Percentiles rank a stretch among this genome's conserved stretches.
Evolutionary conservation across 23 tunicate genomes (phyloP).

Genomic region (Ciona savignyi): DNA sequence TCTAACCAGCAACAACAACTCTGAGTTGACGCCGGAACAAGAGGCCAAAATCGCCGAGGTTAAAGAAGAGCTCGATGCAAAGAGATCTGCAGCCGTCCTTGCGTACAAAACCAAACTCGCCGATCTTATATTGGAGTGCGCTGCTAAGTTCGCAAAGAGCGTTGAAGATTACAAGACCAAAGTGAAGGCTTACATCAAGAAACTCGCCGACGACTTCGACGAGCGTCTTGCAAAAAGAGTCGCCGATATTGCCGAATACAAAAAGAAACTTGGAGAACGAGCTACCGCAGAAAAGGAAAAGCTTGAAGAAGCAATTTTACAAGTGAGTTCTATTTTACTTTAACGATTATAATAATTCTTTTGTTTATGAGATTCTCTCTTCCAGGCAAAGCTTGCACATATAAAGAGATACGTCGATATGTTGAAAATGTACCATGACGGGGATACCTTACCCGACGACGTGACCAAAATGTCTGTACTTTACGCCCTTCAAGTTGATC

Average conservation of each 20-base stretch:
- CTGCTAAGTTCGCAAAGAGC: background rate
- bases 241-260: conserved; percentile 1
- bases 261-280: background rate
- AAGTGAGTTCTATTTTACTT: background rate
- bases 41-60: conserved; percentile 15
- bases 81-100: background rate
- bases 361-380: too few species aligned
- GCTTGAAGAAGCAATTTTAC: background rate
- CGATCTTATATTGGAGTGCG: background rate
- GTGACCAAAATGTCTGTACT: background rate
- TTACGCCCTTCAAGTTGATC: background rate
- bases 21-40: conserved; percentile 6
- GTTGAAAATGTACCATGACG: background rate
- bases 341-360: background rate
- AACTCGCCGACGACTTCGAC: background rate
- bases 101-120: conserved; percentile 5
- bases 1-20: conserved; percentile 5
- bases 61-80: background rate
- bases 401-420: background rate
- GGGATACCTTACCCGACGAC: background rate
- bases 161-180: background rate
- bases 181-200: background rate
- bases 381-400: background rate
- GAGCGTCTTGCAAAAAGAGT: background rate
- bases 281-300: background rate